Evolutionary conservation across 1,140 invertebrate genomes (phyloP).

Genomic region (Hetaerina americana): DNA sequence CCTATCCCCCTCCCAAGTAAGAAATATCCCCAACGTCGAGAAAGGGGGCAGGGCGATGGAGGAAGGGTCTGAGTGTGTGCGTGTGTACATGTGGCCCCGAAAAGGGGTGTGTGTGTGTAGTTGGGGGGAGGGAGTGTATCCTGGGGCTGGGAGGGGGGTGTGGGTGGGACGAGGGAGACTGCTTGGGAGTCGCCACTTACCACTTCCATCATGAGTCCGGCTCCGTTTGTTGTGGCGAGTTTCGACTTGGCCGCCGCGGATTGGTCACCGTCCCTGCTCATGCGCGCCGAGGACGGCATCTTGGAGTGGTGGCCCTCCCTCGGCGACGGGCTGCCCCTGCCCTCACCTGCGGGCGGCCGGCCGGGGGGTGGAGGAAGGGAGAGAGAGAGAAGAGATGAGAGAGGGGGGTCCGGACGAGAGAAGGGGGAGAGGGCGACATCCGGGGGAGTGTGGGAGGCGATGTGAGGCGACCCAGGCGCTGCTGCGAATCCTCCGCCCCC

Average conservation of each 20-base stretch:
- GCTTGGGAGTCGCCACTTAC: neutral
- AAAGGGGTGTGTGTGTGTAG: too few relatives aligned
- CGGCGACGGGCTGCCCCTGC: neutral
- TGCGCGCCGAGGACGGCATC: constrained; percentile 2
- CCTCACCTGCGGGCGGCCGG: neutral
- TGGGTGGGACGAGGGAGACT: neutral
- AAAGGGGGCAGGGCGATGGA: too few relatives aligned
- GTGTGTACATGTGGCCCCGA: too few relatives aligned
- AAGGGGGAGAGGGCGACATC: neutral
- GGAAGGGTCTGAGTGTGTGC: too few relatives aligned
- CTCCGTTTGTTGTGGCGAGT: constrained; percentile 7
- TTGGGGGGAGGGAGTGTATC: neutral
- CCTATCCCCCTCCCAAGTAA: too few relatives aligned
- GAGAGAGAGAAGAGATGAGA: neutral
- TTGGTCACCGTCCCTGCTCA: constrained; percentile 4
- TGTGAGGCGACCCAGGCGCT: too few relatives aligned
- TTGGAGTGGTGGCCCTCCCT: neutral
- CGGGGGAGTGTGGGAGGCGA: too few relatives aligned
- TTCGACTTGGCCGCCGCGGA: constrained; percentile 2
- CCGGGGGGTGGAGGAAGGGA: neutral
- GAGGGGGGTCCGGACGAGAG: neutral
- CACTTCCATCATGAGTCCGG: constrained; percentile 4
- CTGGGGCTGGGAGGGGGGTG: too few relatives aligned
- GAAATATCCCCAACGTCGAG: too few relatives aligned
- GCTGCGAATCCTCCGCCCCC: too few relatives aligned